Percentiles rank a stretch among this genome's conserved stretches.
phyloP scores from a whole-genome alignment of 2,888 invertebrate species.

The Agrotis clavis region DNA sequence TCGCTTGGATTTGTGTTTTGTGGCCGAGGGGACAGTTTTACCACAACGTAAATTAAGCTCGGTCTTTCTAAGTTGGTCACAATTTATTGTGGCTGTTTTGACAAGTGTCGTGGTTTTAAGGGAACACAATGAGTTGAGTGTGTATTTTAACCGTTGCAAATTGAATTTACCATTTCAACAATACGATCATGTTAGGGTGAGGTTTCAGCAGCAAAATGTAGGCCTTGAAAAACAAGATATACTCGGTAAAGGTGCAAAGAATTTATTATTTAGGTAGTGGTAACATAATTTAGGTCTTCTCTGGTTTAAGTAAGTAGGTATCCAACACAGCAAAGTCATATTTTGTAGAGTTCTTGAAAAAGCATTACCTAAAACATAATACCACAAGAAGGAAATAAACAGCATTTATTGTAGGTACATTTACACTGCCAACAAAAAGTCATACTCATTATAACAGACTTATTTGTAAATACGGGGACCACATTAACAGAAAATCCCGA shows the following conservation, averaged over 20 bases:
- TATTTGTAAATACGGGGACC: too few species aligned
- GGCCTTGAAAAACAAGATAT: too few species aligned
- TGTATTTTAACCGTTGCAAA: background rate
- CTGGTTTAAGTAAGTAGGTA: background rate
- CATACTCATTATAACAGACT: background rate
- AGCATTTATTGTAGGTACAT: slow-evolving; percentile 21
- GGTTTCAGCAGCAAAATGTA: background rate
- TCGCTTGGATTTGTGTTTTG: background rate
- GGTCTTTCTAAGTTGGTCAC: slow-evolving; percentile 18
- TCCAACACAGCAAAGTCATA: background rate
- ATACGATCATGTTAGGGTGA: background rate
- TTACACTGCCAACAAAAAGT: background rate
- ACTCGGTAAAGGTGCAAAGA: too few species aligned
- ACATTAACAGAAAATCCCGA: too few species aligned
- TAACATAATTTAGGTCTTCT: background rate
- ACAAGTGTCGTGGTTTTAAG: background rate
- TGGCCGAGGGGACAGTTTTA: background rate
- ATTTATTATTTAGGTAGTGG: background rate
- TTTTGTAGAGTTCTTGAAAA: background rate
- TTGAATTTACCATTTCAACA: background rate
- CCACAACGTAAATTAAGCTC: background rate
- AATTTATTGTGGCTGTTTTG: slow-evolving; percentile 5
- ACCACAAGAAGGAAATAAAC: slow-evolving; percentile 28
- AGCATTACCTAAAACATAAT: background rate
- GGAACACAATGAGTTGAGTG: background rate